Evolutionary conservation across 2,888 invertebrate species (phyloP), one percentile per base, ranked within the genome.

Genomic region (Pseudococcus jackbeardsleyi): DNA sequence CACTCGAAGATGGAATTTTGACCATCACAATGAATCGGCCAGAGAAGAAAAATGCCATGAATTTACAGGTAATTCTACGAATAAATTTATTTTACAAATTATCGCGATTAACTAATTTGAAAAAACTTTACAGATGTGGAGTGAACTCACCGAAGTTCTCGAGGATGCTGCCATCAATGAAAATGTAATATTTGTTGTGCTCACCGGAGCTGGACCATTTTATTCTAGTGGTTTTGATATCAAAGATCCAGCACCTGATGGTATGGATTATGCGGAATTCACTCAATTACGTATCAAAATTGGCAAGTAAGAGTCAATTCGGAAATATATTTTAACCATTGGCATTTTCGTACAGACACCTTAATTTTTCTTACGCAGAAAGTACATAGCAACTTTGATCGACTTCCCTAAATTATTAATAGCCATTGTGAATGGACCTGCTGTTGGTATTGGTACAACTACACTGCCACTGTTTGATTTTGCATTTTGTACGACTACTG

Each of bases 401-500:
- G 88, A 88, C 48, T 88, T 88, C 50, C 96, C 97, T 0, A 99
- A 99, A 92, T 92, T 98, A 54, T 91, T 99, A 77, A 93, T 99
- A 89, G 96, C 95, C 17, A 92, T 98, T 89, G 95, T 99, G 0
- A 98, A 99, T 93, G 99, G 99, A 1, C 98, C 98, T 77, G 97
- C 98, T 17, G 94, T 99, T 90, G 99, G 99, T 42, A 95, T 99
- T 90, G 95, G 95, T 72, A 95, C 95, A 4, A 99, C 99, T 0
- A 94, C 95, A 11, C 92, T 97, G 86, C 95, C 95, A 0, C 93
- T 99, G 0, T 97, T 95, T 92, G 99, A 99, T 93, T 93, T 96
- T 89, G 95, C 98, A 9, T 97, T 96, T 93, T 96, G 97, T 87
- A 94, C 95, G n/a, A 96, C 98, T 90, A 94, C 93, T 91, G 96